phyloP scores from a whole-genome alignment of 1,140 invertebrate species.

The Luehdorfia chinensis region DNA sequence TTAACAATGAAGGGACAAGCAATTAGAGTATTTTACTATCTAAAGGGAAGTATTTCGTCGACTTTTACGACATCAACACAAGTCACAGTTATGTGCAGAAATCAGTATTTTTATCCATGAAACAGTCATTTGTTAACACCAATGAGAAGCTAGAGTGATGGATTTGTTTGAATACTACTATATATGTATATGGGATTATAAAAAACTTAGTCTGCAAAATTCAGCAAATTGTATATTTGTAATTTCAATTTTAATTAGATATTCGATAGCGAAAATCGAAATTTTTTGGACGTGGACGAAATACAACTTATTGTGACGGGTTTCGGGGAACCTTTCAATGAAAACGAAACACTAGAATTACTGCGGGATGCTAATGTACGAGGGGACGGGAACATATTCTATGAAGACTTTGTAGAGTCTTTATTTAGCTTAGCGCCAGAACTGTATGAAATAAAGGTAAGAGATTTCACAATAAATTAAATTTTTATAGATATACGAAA shows the following conservation, averaged over 20 bases:
- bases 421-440: constrained; percentile 59
- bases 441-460: constrained; percentile 46
- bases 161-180: too few relatives aligned
- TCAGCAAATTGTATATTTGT: too few relatives aligned
- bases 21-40: too few relatives aligned
- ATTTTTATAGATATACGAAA: background rate
- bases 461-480: background rate
- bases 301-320: constrained; percentile 43
- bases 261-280: constrained; percentile 61
- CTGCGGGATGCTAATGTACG: constrained; percentile 61
- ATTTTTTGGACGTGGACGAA: constrained; percentile 60
- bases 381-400: constrained; percentile 61
- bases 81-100: too few relatives aligned
- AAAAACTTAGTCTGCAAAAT: too few relatives aligned
- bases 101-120: too few relatives aligned
- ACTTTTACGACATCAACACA: too few relatives aligned
- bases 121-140: too few relatives aligned
- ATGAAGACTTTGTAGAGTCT: constrained; percentile 59
- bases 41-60: too few relatives aligned
- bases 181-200: too few relatives aligned
- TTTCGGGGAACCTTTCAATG: constrained; percentile 45
- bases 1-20: too few relatives aligned
- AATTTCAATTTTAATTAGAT: constrained; percentile 32
- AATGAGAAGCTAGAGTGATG: too few relatives aligned
- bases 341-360: constrained; percentile 47